Percentiles rank a stretch among this genome's conserved stretches.
These are phyloP conservation scores for Stegodyphus dumicola DNA, from an alignment of 1,140 invertebrate species.

Conservation along the genomic window DNA sequence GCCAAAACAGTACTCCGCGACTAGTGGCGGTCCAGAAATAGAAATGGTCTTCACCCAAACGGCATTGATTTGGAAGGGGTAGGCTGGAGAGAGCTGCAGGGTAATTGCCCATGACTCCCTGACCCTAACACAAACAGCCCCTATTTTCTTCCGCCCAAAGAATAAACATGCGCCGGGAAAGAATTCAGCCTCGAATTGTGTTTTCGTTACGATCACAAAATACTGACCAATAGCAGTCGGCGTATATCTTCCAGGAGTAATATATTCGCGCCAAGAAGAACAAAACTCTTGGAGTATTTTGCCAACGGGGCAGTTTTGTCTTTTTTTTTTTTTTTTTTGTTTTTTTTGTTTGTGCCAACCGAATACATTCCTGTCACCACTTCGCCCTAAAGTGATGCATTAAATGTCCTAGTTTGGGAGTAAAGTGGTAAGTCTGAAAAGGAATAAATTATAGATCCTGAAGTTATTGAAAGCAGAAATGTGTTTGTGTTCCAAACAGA, in stretches of 20 bases:
- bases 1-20: neutral
- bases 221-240: slow-evolving; percentile 23
- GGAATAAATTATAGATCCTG: neutral
- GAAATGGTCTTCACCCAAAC: slow-evolving; percentile 18
- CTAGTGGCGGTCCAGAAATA: slow-evolving; percentile 36
- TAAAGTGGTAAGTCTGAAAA: neutral
- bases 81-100: neutral
- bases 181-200: slow-evolving; percentile 26
- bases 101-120: slow-evolving; percentile 49
- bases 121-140: slow-evolving; percentile 40
- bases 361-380: neutral
- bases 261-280: slow-evolving; percentile 17
- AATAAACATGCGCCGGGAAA: slow-evolving; percentile 32
- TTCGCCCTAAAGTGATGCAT: slow-evolving; percentile 11
- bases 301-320: slow-evolving; percentile 16
- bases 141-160: slow-evolving; percentile 18
- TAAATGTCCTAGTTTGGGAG: neutral
- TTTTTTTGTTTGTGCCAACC: neutral
- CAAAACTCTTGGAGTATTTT: slow-evolving; percentile 27
- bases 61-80: neutral
- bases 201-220: slow-evolving; percentile 33
- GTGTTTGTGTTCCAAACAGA: neutral
- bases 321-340: slow-evolving; percentile 10
- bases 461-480: neutral
- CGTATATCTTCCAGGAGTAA: slow-evolving; percentile 10